Evolutionary conservation across 2,888 invertebrate genomes (phyloP).

Genomic region (Tuberolachnus salignus): DNA sequence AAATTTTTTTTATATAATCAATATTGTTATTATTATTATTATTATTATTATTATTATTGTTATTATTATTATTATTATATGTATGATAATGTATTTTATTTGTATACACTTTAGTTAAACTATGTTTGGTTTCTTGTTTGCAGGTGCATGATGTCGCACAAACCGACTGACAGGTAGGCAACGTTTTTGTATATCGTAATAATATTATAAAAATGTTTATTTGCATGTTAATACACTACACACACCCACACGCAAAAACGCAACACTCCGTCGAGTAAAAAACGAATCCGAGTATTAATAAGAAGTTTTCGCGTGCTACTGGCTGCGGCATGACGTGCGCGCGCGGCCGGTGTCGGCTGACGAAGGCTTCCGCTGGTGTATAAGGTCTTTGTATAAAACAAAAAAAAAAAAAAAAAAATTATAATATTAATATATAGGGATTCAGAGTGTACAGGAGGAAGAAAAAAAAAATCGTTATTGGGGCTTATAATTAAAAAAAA

Average conservation of each 20-base stretch:
- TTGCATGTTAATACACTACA: constrained; percentile 1
- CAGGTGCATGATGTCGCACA: constrained; percentile 62
- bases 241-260: not conserved
- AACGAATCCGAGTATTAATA: not conserved
- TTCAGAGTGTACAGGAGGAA: constrained; percentile 14
- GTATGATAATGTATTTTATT: no score
- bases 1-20: constrained; percentile 38
- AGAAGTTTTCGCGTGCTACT: constrained; percentile 31
- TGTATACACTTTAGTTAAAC: constrained; percentile 60
- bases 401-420: no score
- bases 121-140: constrained; percentile 61
- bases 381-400: constrained; percentile 26
- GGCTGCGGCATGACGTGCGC: no score
- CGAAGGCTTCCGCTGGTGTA: constrained; percentile 15
- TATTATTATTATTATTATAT: no score
- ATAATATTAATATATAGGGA: no score
- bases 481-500: constrained; percentile 49
- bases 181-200: constrained; percentile 39
- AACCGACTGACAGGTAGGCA: constrained; percentile 61
- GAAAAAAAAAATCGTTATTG: constrained; percentile 52
- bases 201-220: no score
- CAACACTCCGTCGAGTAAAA: not conserved
- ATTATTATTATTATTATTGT: no score
- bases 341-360: not conserved
- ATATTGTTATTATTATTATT: constrained; percentile 37